Percentiles rank a stretch among this genome's conserved stretches.
phyloP scores from a whole-genome alignment of 2,113 vertebrate species.

The Oxygymnocypris stewartii region DNA sequence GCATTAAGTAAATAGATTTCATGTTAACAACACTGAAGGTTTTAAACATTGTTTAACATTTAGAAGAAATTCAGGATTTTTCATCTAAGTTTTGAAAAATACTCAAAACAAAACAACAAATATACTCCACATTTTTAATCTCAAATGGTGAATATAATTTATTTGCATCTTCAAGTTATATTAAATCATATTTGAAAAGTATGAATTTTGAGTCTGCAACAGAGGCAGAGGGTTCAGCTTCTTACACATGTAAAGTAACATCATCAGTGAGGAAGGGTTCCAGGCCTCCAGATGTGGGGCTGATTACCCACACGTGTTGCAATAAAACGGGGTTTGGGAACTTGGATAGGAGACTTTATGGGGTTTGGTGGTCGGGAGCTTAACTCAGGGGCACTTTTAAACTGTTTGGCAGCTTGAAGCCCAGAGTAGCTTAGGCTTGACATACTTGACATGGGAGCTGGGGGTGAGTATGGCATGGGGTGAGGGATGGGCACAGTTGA shows the following conservation, averaged over 20 bases:
- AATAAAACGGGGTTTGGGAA: conserved; percentile 89
- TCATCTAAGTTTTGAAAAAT: neutral
- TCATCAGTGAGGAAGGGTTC: conserved; percentile 76
- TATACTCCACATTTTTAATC: neutral
- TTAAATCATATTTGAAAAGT: conserved; percentile 7
- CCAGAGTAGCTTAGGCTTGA: conserved; percentile 60
- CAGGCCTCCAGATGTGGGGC: conserved; percentile 89
- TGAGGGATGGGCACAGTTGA: conserved; percentile 60
- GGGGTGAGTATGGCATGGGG: conserved; percentile 59
- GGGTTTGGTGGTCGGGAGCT: conserved; percentile 65
- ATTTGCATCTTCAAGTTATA: neutral
- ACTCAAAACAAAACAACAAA: neutral
- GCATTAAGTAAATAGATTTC: neutral
- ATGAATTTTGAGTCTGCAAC: neutral
- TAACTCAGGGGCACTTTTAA: conserved; percentile 78
- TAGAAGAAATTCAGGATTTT: neutral
- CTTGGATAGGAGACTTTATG: conserved; percentile 77
- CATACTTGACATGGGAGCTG: conserved; percentile 66
- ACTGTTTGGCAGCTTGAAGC: conserved; percentile 75
- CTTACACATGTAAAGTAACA: neutral
- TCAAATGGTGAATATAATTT: neutral
- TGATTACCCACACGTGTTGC: conserved; percentile 86
- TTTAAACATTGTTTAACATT: neutral
- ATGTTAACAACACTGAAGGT: neutral
- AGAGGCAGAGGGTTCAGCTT: neutral